Percentiles rank a stretch among this genome's conserved stretches.
Evolutionary conservation across 1,140 invertebrate genomes (phyloP).

Genomic region (Monochamus saltuarius): DNA sequence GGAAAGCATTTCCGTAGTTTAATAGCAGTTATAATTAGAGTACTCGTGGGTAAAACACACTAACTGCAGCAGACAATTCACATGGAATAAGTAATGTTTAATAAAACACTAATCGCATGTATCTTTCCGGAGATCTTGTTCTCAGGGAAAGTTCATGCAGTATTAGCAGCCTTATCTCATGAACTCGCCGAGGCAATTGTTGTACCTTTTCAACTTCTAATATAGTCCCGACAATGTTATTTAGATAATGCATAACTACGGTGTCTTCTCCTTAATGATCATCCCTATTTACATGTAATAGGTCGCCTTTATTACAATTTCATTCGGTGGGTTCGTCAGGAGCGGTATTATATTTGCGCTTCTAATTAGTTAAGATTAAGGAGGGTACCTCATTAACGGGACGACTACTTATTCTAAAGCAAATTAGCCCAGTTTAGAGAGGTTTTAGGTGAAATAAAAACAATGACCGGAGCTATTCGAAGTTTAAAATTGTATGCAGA

Average conservation of each 20-base stretch:
- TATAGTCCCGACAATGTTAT: conserved; percentile 12
- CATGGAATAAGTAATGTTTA: conserved; percentile 27
- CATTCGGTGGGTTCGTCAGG: too few species aligned
- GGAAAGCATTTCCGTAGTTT: conserved; percentile 1
- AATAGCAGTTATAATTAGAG: conserved; percentile 22
- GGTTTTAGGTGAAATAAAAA: too few species aligned
- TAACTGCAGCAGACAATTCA: conserved; percentile 18
- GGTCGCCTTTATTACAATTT: too few species aligned
- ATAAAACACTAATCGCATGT: conserved; percentile 30
- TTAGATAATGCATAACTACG: conserved; percentile 12
- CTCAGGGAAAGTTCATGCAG: conserved; percentile 21
- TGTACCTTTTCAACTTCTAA: conserved; percentile 21
- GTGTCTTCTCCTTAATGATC: neutral
- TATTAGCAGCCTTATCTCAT: conserved; percentile 25
- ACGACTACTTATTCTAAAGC: neutral
- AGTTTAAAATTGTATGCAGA: too few species aligned
- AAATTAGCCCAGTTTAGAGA: too few species aligned
- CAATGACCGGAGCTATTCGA: too few species aligned
- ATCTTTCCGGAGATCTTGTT: conserved; percentile 24
- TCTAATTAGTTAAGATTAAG: too few species aligned
- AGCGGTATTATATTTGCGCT: too few species aligned
- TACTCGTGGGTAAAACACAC: conserved; percentile 21
- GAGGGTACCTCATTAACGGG: too few species aligned
- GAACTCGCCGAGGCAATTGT: conserved; percentile 27
- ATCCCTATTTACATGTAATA: too few species aligned